Conservation (phyloP, 2,888 invertebrate species). For the Drosophila affinis region DNA sequence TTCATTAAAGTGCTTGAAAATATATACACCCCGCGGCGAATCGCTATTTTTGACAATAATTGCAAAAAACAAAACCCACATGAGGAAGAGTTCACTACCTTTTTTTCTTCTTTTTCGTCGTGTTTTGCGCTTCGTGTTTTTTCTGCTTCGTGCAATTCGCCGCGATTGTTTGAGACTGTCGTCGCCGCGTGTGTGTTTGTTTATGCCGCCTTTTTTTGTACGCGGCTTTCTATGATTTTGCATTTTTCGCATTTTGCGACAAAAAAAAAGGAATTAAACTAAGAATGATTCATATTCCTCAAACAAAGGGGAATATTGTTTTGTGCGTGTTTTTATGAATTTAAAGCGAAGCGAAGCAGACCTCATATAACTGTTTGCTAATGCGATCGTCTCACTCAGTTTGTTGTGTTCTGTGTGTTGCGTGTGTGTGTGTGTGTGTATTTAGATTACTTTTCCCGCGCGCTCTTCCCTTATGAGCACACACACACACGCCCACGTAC, state of each 20-base stretch:
- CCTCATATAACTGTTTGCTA: not conserved
- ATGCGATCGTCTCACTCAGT: not conserved
- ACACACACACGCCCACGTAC: not conserved
- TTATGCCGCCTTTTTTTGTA: conserved; percentile 74
- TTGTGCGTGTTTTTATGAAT: conserved; percentile 29
- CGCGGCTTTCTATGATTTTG: conserved; percentile 69
- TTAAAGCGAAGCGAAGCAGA: not conserved
- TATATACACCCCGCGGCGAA: conserved; percentile 24
- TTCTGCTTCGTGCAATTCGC: conserved; percentile 77
- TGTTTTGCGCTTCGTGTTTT: conserved; percentile 75
- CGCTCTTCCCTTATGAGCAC: conserved; percentile 12
- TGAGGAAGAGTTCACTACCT: conserved; percentile 62
- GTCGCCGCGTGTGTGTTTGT: conserved; percentile 79
- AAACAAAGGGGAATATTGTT: conserved; percentile 23
- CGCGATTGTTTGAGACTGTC: conserved; percentile 76
- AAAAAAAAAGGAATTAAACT: conserved; percentile 15
- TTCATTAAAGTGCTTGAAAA: conserved; percentile 36
- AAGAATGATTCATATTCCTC: conserved; percentile 18
- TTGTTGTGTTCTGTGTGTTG: too few species aligned
- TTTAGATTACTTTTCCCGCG: conserved; percentile 39
- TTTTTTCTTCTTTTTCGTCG: conserved; percentile 66
- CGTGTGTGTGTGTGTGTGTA: conserved; percentile 7
- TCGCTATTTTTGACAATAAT: conserved; percentile 40
- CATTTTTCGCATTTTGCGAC: conserved; percentile 48
- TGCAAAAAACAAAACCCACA: conserved; percentile 72